Conservation (phyloP, 2,888 invertebrate species). For the Caenorhabditis japonica region DNA sequence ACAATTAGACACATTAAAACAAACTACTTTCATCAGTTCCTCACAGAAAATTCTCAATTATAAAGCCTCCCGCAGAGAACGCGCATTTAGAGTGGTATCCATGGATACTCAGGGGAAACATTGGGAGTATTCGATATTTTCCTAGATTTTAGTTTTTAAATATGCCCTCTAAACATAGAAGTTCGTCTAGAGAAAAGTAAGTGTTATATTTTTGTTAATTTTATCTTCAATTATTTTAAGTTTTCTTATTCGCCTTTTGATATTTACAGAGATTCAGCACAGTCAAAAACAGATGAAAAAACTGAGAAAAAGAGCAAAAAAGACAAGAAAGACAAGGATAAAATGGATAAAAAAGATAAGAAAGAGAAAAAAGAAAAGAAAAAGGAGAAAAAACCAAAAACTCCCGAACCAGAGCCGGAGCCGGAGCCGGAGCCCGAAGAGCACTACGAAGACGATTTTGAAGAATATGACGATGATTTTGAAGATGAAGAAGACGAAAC, state of each 20-base stretch:
- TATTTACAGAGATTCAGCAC: slow-evolving; percentile 13
- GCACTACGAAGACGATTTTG: slow-evolving; percentile 48
- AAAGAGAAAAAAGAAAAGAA: slow-evolving; percentile 19
- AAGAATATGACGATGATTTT: slow-evolving; percentile 52
- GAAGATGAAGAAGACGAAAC: slow-evolving; percentile 31
- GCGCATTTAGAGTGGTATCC: no score
- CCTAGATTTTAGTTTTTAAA: neutral
- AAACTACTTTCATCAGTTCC: no score
- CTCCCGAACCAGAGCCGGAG: slow-evolving; percentile 15
- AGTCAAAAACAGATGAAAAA: slow-evolving; percentile 10
- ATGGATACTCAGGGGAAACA: slow-evolving; percentile 20
- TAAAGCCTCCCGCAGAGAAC: no score
- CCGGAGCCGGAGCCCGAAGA: slow-evolving; percentile 19
- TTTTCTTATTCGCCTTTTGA: neutral
- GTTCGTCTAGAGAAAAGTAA: slow-evolving; percentile 44
- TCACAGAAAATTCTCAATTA: no score
- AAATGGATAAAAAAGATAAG: slow-evolving; percentile 10
- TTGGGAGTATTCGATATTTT: neutral
- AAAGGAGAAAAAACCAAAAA: slow-evolving; percentile 32
- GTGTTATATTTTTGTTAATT: slow-evolving; percentile 5
- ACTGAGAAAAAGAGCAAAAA: slow-evolving; percentile 4
- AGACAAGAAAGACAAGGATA: slow-evolving; percentile 5
- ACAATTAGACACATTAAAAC: no score
- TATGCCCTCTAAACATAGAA: slow-evolving; percentile 32
- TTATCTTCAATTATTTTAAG: neutral